Evolutionary conservation across 2,113 vertebrate species (phyloP).

Genomic region (Colius striatus): DNA sequence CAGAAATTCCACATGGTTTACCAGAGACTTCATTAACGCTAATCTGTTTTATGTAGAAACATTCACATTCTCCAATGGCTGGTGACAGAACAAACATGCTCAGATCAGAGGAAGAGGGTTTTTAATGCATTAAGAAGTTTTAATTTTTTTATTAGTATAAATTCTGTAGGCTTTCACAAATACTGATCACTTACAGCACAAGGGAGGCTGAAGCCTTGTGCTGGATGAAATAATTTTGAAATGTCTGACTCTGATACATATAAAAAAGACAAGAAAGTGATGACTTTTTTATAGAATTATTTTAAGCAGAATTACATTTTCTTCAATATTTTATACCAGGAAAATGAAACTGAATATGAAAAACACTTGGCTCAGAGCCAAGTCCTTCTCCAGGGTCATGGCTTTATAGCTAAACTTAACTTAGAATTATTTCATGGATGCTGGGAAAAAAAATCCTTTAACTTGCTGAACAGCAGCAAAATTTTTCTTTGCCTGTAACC

Average conservation of each 20-base stretch:
- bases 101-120: not conserved
- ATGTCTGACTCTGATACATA: slow-evolving; percentile 1
- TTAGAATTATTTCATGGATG: slow-evolving; percentile 11
- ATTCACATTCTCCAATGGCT: not conserved
- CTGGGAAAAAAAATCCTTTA: not conserved
- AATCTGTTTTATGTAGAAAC: slow-evolving; percentile 21
- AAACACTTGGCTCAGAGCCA: slow-evolving; percentile 34
- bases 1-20: slow-evolving; percentile 37
- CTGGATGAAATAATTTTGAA: slow-evolving; percentile 33
- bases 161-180: slow-evolving; percentile 22
- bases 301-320: slow-evolving; percentile 53
- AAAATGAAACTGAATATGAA: slow-evolving; percentile 49
- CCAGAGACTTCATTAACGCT: not conserved
- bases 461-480: not conserved
- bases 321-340: slow-evolving; percentile 49
- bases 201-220: not conserved
- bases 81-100: slow-evolving; percentile 32
- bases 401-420: slow-evolving; percentile 15
- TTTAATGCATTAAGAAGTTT: not conserved
- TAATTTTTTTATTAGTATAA: not conserved
- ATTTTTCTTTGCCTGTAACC: not conserved
- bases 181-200: not conserved
- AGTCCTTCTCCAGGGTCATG: slow-evolving; percentile 4
- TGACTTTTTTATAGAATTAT: slow-evolving; percentile 48
- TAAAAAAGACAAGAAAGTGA: slow-evolving; percentile 23